Conservation (phyloP, 2,113 vertebrate genomes). For the Rhinoptilus africanus region DNA sequence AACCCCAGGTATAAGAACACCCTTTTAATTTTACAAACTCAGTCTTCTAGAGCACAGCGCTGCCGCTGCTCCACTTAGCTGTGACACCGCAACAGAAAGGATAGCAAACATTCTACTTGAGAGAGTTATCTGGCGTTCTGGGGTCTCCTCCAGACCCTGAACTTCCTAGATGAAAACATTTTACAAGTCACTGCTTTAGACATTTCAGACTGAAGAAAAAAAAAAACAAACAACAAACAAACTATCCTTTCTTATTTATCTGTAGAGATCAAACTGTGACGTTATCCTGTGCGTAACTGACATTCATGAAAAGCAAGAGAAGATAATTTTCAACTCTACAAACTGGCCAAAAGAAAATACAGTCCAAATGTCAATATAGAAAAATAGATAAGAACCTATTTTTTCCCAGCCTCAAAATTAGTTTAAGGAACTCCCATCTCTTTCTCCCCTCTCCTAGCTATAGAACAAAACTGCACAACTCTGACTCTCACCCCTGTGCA, state of each 20-base stretch:
- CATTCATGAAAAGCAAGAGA: neutral
- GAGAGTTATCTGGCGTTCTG: neutral
- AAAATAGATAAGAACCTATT: neutral
- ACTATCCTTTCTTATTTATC: neutral
- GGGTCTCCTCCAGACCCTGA: neutral
- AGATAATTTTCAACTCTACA: neutral
- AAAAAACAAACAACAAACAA: too few relatives aligned
- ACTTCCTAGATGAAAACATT: neutral
- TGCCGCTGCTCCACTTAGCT: neutral
- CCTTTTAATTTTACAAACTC: neutral
- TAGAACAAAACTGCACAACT: neutral
- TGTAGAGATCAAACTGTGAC: neutral
- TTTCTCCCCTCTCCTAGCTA: neutral
- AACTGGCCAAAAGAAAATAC: neutral
- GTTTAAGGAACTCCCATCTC: neutral
- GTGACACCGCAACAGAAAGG: neutral
- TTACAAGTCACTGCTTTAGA: neutral
- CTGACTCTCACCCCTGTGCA: neutral
- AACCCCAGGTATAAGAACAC: neutral
- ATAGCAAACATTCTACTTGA: neutral
- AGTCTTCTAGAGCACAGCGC: neutral
- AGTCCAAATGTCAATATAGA: neutral
- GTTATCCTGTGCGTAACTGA: neutral
- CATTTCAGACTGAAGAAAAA: neutral
- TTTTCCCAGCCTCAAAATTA: neutral